These are phyloP conservation scores for Zaprionus ghesquierei DNA, from an alignment of 1,140 invertebrate genomes.

Conservation along the genomic window DNA sequence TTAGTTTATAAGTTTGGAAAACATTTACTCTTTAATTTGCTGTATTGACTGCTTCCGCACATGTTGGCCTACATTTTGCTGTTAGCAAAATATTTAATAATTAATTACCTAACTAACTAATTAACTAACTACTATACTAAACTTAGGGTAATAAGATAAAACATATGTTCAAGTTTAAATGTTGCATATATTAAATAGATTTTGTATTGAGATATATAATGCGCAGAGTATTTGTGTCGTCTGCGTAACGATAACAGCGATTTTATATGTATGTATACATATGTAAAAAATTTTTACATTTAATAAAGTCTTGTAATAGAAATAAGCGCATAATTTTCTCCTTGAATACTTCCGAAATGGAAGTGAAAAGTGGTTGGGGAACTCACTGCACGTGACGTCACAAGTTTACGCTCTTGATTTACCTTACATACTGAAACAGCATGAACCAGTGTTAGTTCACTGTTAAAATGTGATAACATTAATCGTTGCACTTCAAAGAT, in stretches of 20 bases:
- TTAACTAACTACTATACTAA: neutral
- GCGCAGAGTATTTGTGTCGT: constrained; percentile 25
- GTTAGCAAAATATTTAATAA: constrained; percentile 20
- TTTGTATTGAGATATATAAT: constrained; percentile 25
- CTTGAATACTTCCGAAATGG: neutral
- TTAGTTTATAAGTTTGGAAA: constrained; percentile 2
- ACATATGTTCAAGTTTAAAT: constrained; percentile 45
- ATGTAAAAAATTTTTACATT: constrained; percentile 30
- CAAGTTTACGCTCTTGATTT: neutral
- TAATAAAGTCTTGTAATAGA: constrained; percentile 39
- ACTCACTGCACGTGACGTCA: constrained; percentile 2
- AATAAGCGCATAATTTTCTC: neutral
- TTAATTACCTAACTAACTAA: constrained; percentile 16
- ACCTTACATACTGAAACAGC: neutral
- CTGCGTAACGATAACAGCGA: constrained; percentile 14
- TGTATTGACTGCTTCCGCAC: constrained; percentile 40
- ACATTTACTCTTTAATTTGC: constrained; percentile 28
- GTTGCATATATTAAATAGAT: constrained; percentile 40
- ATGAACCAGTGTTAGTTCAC: neutral
- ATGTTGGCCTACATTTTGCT: constrained; percentile 29
- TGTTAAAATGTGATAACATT: neutral
- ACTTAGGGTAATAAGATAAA: constrained; percentile 3
- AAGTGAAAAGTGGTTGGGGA: neutral
- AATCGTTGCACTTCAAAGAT: neutral
- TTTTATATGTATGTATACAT: constrained; percentile 28